A percentile compares a stretch with the other conserved stretches of the same genome.
Conservation (phyloP, 2,888 invertebrate species). For the Drosophila tripunctata region DNA sequence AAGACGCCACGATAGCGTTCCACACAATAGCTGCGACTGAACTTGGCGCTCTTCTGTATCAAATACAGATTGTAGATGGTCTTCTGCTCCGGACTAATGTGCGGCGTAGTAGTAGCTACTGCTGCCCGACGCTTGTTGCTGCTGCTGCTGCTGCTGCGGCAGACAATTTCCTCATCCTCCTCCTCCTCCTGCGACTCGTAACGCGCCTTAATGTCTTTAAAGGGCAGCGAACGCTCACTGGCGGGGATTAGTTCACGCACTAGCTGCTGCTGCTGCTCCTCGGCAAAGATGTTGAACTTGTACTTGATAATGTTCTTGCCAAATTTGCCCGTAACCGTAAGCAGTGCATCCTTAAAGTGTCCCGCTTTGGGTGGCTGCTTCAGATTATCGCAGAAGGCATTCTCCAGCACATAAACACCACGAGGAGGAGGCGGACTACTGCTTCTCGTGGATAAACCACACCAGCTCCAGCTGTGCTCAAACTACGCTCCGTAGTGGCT, state of each 20-base stretch:
- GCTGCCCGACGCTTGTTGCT: conserved; percentile 31
- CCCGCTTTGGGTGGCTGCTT: conserved; percentile 76
- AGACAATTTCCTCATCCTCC: conserved; percentile 81
- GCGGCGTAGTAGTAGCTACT: conserved; percentile 44
- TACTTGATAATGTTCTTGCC: conserved; percentile 84
- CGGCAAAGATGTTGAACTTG: conserved; percentile 84
- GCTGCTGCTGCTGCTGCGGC: conserved; percentile 58
- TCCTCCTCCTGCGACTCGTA: conserved; percentile 74
- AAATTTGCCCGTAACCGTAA: conserved; percentile 84
- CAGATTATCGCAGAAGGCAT: conserved; percentile 84
- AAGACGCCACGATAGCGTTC: conserved; percentile 83
- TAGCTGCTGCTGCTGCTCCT: conserved; percentile 82
- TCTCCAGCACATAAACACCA: conserved; percentile 83
- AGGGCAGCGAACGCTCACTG: conserved; percentile 81
- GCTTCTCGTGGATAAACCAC: conserved; percentile 18
- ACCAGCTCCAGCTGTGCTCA: conserved; percentile 33
- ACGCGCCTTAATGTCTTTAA: conserved; percentile 82
- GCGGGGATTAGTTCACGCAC: conserved; percentile 83
- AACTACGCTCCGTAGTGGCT: conserved; percentile 74
- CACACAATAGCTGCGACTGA: conserved; percentile 82
- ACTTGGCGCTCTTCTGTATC: conserved; percentile 83
- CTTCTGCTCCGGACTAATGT: conserved; percentile 83
- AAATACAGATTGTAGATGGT: conserved; percentile 83
- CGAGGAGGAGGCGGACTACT: conserved; percentile 45
- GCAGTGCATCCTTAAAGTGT: conserved; percentile 83